phyloP scores from a whole-genome alignment of 2,888 invertebrate genomes.

The Eupithecia dodoneata region DNA sequence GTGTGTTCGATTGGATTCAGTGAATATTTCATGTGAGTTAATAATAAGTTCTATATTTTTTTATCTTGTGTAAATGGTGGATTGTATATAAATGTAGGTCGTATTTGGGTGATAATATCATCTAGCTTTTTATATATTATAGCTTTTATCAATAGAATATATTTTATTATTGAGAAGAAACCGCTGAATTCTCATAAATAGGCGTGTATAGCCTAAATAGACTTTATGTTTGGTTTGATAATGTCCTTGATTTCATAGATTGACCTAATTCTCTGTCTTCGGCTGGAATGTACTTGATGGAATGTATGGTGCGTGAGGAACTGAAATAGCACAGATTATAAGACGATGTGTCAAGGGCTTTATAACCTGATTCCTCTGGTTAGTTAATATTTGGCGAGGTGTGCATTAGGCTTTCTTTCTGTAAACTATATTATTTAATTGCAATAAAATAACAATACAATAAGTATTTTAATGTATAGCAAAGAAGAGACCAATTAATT shows the following conservation, averaged over 20 bases:
- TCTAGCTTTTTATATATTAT: neutral
- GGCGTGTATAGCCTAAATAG: neutral
- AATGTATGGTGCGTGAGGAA: constrained; percentile 27
- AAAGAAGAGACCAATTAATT: neutral
- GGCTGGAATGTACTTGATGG: constrained; percentile 19
- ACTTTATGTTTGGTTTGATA: neutral
- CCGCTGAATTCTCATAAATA: neutral
- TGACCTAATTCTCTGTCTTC: constrained; percentile 16
- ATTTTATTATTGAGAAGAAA: neutral
- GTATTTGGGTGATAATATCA: neutral
- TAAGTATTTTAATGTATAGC: neutral
- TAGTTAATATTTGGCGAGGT: constrained; percentile 14
- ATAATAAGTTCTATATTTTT: constrained; percentile 17
- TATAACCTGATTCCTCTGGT: constrained; percentile 64
- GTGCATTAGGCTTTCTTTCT: neutral
- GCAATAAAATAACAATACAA: neutral
- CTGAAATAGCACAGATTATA: constrained; percentile 38
- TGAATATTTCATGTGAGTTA: constrained; percentile 37
- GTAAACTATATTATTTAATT: neutral
- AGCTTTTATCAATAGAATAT: neutral
- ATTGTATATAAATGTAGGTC: constrained; percentile 1
- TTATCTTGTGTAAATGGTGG: constrained; percentile 10
- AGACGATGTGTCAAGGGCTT: constrained; percentile 66
- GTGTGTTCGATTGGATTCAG: constrained; percentile 34
- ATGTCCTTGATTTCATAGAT: constrained; percentile 12